phyloP scores from a whole-genome alignment of 2,113 vertebrate genomes.

The Phaethornis superciliosus region DNA sequence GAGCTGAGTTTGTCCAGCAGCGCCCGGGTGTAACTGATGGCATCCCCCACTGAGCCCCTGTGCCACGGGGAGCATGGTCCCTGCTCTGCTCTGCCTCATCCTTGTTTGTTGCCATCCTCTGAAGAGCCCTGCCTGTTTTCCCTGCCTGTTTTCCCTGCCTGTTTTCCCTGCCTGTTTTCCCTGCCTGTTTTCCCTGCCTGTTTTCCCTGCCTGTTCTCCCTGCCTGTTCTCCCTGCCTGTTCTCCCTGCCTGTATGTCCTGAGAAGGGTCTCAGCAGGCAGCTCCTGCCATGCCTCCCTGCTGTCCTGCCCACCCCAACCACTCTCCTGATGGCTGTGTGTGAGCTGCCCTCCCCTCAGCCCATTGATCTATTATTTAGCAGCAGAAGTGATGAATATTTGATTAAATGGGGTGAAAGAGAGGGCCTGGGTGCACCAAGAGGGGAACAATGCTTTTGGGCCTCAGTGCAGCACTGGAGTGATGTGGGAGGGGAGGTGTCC shows the following conservation, averaged over 20 bases:
- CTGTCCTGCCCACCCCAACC: not conserved
- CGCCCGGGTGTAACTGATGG: not conserved
- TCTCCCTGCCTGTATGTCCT: not conserved
- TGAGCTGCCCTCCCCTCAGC: slow-evolving; percentile 53
- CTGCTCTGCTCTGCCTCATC: not conserved
- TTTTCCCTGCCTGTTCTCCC: not conserved
- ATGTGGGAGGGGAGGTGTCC: rapidly evolving
- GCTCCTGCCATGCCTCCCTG: not conserved
- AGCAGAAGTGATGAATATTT: slow-evolving; percentile 57
- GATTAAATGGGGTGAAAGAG: slow-evolving; percentile 30
- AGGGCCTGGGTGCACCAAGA: not conserved
- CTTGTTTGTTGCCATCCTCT: not conserved
- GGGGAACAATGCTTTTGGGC: not conserved
- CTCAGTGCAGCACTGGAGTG: not conserved
- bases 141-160: too few species aligned
- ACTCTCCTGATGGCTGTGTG: not conserved
- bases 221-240: not conserved
- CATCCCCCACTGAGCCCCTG: not conserved
- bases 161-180: too few species aligned
- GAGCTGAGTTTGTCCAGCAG: not conserved
- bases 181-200: too few species aligned
- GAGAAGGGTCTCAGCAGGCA: not conserved
- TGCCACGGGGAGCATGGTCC: not conserved
- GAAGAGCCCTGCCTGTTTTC: not conserved
- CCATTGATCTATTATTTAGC: slow-evolving; percentile 72